Evolutionary conservation across 2,797 vertebrate species (phyloP).

Genomic region (Chelonia mydas): DNA sequence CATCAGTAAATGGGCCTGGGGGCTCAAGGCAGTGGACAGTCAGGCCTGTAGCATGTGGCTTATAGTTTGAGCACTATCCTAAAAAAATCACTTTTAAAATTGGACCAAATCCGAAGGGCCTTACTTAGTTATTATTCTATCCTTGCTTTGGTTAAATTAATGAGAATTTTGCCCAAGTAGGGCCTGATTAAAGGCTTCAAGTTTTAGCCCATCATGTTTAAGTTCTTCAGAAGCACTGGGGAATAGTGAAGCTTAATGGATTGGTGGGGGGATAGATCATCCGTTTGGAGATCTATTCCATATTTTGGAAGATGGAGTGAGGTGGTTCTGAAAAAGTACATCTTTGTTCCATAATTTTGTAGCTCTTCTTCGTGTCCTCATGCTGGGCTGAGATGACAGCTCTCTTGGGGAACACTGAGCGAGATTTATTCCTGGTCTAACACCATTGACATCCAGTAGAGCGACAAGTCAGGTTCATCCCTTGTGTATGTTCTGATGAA

Average conservation of each 20-base stretch:
- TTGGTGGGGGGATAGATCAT: neutral
- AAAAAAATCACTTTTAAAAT: neutral
- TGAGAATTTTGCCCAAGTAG: accelerated
- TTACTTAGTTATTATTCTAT: neutral
- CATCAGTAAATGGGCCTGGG: accelerated
- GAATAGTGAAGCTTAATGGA: neutral
- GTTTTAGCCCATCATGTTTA: neutral
- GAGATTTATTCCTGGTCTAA: accelerated
- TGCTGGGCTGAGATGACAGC: neutral
- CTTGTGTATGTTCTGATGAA: accelerated
- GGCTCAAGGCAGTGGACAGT: neutral
- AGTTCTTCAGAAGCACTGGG: neutral
- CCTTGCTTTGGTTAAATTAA: neutral
- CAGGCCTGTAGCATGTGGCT: neutral
- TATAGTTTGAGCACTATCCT: neutral
- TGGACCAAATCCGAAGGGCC: neutral
- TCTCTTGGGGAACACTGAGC: neutral
- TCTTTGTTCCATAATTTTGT: neutral
- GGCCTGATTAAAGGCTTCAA: neutral
- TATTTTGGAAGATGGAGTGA: neutral
- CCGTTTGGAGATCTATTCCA: neutral
- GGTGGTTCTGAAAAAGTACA: neutral
- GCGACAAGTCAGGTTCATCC: accelerated
- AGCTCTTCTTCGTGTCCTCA: neutral
- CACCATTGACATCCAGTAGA: neutral